These are phyloP conservation scores for Sprattus sprattus DNA, from an alignment of 2,113 vertebrate genomes.

Conservation along the genomic window DNA sequence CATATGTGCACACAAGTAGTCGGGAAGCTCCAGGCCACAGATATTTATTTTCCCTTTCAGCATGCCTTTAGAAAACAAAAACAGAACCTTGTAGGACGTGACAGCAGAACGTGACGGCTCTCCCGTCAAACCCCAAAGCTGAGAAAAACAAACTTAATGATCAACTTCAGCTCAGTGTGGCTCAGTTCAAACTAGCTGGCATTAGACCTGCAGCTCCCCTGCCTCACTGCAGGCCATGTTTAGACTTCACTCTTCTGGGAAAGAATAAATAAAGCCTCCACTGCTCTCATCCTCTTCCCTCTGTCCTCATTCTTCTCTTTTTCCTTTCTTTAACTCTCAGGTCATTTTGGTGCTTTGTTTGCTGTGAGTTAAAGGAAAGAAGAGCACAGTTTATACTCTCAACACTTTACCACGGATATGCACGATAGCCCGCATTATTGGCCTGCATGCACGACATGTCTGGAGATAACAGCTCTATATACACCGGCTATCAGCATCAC, in stretches of 20 bases:
- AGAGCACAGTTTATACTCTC: slow-evolving; percentile 25
- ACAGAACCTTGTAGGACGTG: background rate
- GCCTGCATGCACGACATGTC: background rate
- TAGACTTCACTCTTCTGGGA: background rate
- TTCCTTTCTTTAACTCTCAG: background rate
- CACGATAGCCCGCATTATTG: slow-evolving; percentile 41
- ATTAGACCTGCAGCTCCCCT: background rate
- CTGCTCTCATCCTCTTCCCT: no score
- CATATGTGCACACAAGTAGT: background rate
- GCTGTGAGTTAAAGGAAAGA: background rate
- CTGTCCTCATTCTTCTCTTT: background rate
- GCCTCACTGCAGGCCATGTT: background rate
- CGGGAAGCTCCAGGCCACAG: background rate
- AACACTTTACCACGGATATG: slow-evolving; percentile 26
- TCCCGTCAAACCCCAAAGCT: background rate
- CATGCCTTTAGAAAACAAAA: background rate
- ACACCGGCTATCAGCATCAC: background rate
- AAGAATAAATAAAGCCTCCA: no score
- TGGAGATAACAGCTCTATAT: background rate
- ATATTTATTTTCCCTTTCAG: slow-evolving; percentile 5
- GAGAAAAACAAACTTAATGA: background rate
- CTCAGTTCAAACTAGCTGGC: slow-evolving; percentile 1
- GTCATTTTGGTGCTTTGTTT: slow-evolving; percentile 24
- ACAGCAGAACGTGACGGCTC: background rate
- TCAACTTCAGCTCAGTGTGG: background rate